Evolutionary conservation across 1,140 invertebrate species (phyloP), one percentile per base, ranked within the genome.

Genomic region (Calosoma granatense): DNA sequence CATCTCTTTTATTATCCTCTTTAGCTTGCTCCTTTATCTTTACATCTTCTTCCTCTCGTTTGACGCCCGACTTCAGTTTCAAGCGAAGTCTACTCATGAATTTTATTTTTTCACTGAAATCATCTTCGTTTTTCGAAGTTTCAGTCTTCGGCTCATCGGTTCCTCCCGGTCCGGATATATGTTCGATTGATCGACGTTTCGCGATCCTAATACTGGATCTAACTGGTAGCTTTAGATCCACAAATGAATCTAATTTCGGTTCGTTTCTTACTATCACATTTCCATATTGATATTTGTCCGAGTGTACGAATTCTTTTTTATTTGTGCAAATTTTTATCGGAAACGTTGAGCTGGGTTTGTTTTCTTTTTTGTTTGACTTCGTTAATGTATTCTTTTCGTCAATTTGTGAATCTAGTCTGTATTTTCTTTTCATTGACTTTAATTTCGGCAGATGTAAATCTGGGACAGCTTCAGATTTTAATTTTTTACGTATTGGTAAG

Each of bases 401-500:
- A n/a, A n/a, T n/a, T n/a, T n/a, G n/a, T n/a, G n/a, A n/a, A n/a
- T n/a, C n/a, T n/a, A n/a, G n/a, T n/a, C n/a, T n/a, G n/a, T n/a
- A n/a, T n/a, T n/a, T n/a, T n/a, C n/a, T n/a, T n/a, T n/a, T n/a
- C n/a, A n/a, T n/a, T n/a, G n/a, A n/a, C 67, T 4, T 73, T 70
- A 56, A 64, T 66, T 21, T 71, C 66, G 76, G 76, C 9, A 78
- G 71, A 21, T 71, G 70, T 63, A 69, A 67, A 36, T 77, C 78
- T 20, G 78, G 78, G 22, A 78, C 72, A 1, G 76, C 76, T 22
- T 74, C 74, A 20, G 68, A 63, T 57, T 73, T 71, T 61, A 79
- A 60, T 30, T 76, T 71, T 59, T 70, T 74, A 58, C 77, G 67
- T 59, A 74, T 68, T 59, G 77, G 77, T 59, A 78, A 67, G 15